Evolutionary conservation across 2,888 invertebrate genomes (phyloP).

Genomic region (Eristalis pertinax): DNA sequence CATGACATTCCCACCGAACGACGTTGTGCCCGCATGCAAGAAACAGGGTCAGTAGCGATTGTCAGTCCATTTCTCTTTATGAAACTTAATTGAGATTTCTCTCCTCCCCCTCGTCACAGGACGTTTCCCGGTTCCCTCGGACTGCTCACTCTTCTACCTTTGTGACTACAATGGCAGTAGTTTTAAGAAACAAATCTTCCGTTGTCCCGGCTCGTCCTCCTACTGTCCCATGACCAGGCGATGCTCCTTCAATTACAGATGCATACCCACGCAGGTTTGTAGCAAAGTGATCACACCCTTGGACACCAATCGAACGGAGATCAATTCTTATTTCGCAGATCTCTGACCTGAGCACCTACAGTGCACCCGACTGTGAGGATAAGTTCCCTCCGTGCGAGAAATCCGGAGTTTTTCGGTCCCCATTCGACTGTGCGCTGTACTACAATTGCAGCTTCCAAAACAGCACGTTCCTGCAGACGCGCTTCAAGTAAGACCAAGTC

Average conservation of each 20-base stretch:
- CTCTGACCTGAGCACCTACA: slow-evolving; percentile 75
- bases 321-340: slow-evolving; percentile 71
- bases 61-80: not conserved
- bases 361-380: slow-evolving; percentile 76
- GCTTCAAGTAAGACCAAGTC: slow-evolving; percentile 76
- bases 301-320: not conserved
- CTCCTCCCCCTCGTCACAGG: slow-evolving; percentile 70
- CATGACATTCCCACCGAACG: slow-evolving; percentile 73
- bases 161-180: slow-evolving; percentile 77
- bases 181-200: slow-evolving; percentile 76
- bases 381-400: slow-evolving; percentile 79
- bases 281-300: not conserved
- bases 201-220: slow-evolving; percentile 77
- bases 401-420: slow-evolving; percentile 79
- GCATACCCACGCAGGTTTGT: slow-evolving; percentile 75
- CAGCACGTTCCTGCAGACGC: slow-evolving; percentile 79
- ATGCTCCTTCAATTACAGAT: slow-evolving; percentile 77
- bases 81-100: not conserved
- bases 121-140: slow-evolving; percentile 79
- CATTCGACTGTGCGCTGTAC: slow-evolving; percentile 80
- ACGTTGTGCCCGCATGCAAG: slow-evolving; percentile 75
- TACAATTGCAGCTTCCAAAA: slow-evolving; percentile 80
- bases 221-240: slow-evolving; percentile 77
- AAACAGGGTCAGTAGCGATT: slow-evolving; percentile 66
- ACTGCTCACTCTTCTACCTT: slow-evolving; percentile 78